Conservation (phyloP, 1,140 invertebrate species). For the Drosophila eugracilis region DNA sequence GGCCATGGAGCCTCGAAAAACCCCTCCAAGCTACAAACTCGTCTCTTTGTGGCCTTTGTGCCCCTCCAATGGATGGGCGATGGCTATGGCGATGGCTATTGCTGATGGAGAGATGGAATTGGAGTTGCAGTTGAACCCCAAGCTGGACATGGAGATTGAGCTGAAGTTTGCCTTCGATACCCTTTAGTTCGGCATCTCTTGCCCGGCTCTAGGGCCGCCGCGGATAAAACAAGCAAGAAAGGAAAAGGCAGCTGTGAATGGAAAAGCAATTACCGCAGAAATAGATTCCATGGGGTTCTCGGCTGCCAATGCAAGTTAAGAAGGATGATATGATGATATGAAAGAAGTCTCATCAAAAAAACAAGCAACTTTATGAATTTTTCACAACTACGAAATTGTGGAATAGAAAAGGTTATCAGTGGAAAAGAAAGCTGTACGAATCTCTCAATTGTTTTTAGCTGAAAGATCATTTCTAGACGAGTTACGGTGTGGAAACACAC, state of each 20-base stretch:
- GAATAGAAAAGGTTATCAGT: no score
- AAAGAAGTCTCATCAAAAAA: not conserved
- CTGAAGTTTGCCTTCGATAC: constrained; percentile 17
- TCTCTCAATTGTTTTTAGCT: no score
- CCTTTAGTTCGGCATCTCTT: constrained; percentile 37
- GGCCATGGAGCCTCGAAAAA: constrained; percentile 22
- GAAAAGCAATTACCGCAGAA: constrained; percentile 48
- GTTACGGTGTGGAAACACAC: no score
- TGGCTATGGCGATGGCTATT: not conserved
- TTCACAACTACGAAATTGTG: no score
- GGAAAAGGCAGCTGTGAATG: constrained; percentile 27
- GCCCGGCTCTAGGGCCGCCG: constrained; percentile 12
- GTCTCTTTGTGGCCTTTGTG: constrained; percentile 41
- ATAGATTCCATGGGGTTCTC: constrained; percentile 16
- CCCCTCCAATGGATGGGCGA: no score
- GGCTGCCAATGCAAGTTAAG: constrained; percentile 2
- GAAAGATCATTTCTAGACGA: no score
- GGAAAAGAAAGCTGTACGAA: no score
- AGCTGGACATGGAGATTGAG: not conserved
- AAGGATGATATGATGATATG: constrained; percentile 5
- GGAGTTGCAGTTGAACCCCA: constrained; percentile 4
- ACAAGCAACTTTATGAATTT: no score
- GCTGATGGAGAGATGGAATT: constrained; percentile 2
- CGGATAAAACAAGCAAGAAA: no score
- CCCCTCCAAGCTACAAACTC: not conserved